A percentile compares a stretch with the other conserved stretches of the same genome.
Evolutionary conservation across 2,113 vertebrate species (phyloP).

Genomic region (Stigmatopora nigra): DNA sequence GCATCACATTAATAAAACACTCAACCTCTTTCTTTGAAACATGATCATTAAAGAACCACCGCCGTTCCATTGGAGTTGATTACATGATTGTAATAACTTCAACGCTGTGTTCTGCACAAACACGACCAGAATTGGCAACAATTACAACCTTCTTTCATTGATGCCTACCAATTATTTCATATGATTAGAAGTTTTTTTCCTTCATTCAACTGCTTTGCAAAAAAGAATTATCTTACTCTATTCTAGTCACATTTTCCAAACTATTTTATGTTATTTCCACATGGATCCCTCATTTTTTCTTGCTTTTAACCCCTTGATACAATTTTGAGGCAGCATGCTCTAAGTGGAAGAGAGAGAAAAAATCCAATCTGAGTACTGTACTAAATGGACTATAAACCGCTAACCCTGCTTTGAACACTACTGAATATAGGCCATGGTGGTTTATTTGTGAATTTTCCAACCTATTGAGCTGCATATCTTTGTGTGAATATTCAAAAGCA

Average conservation of each 20-base stretch:
- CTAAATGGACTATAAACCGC: too few relatives aligned
- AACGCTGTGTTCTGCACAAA: conserved; percentile 2
- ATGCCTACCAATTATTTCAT: not conserved
- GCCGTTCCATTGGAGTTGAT: conserved; percentile 3
- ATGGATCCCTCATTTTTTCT: not conserved
- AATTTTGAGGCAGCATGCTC: conserved; percentile 16
- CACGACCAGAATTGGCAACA: not conserved
- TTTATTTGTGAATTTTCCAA: too few relatives aligned
- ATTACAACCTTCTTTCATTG: not conserved
- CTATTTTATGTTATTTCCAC: not conserved
- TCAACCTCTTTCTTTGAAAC: conserved; percentile 16
- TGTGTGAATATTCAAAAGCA: too few relatives aligned
- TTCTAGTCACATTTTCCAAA: not conserved
- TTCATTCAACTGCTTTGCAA: conserved; percentile 1
- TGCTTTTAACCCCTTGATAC: conserved; percentile 17
- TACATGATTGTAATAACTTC: conserved; percentile 8
- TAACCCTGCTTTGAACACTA: too few relatives aligned
- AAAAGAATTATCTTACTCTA: not conserved
- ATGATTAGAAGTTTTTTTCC: not conserved
- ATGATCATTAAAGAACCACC: conserved; percentile 17
- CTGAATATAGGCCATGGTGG: too few relatives aligned
- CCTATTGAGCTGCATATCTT: too few relatives aligned
- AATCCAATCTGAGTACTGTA: conserved; percentile 8
- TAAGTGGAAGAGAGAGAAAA: conserved; percentile 2
- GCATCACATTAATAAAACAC: not conserved